phyloP scores from a whole-genome alignment of 2,888 invertebrate species.

The Tachystola acroxantha region DNA sequence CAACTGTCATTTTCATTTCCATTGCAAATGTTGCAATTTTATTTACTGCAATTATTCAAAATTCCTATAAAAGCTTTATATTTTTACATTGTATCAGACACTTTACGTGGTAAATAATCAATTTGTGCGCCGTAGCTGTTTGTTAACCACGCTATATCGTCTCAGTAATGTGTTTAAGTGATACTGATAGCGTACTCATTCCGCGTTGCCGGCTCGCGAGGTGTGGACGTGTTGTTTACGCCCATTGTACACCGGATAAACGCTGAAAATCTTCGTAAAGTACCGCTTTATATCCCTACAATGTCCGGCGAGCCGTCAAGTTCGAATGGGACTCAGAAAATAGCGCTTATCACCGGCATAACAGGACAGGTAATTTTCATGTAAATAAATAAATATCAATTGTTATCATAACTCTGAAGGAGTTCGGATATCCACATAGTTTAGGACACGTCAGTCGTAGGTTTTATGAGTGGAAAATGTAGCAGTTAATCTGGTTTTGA shows the following conservation, averaged over 20 bases:
- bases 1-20: too few species aligned
- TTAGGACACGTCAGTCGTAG: conserved; percentile 58
- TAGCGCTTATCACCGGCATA: conserved; percentile 97
- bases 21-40: too few species aligned
- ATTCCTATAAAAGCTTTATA: too few species aligned
- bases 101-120: too few species aligned
- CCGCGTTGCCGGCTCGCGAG: conserved; percentile 21
- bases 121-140: too few species aligned
- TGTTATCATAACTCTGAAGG: too few species aligned
- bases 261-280: neutral
- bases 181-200: conserved; percentile 33
- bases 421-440: neutral
- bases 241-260: neutral
- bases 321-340: conserved; percentile 63
- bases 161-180: neutral
- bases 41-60: too few species aligned
- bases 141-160: too few species aligned
- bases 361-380: conserved; percentile 92
- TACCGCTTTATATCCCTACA: conserved; percentile 8
- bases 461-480: too few species aligned
- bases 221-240: conserved; percentile 19
- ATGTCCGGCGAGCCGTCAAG: conserved; percentile 60
- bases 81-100: too few species aligned
- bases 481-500: too few species aligned
- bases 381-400: neutral